phyloP scores from a whole-genome alignment of 2,888 invertebrate species.

The Cephonodes hylas region DNA sequence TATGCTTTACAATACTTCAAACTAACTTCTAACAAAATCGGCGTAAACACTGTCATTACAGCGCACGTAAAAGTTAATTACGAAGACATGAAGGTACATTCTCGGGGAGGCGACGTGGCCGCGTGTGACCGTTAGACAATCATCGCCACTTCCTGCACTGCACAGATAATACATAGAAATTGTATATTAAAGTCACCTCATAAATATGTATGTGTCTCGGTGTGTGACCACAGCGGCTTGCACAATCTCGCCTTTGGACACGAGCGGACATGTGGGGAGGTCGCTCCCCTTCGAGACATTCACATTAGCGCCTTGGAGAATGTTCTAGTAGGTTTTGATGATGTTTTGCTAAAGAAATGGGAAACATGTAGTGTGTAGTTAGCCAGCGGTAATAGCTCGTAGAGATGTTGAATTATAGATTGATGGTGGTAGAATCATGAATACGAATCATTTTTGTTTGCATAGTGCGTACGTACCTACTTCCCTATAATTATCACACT shows the following conservation, averaged over 20 bases:
- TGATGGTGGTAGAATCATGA: no score
- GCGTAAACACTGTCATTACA: not conserved
- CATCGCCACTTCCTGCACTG: constrained; percentile 74
- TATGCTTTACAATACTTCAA: no score
- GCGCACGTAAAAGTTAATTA: not conserved
- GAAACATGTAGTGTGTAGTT: no score
- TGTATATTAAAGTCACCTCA: constrained; percentile 79
- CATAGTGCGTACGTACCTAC: no score
- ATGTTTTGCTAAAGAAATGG: no score
- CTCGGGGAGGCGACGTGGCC: not conserved
- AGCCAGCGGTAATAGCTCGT: no score
- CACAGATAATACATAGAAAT: constrained; percentile 81
- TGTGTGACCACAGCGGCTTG: constrained; percentile 76
- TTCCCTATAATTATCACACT: no score
- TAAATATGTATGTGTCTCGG: constrained; percentile 80
- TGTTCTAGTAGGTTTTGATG: no score
- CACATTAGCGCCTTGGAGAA: no score
- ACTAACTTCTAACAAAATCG: not conserved
- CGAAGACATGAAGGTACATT: not conserved
- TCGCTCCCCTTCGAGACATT: no score
- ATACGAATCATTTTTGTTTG: no score
- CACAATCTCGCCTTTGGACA: constrained; percentile 70
- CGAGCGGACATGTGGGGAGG: not conserved
- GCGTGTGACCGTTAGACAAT: constrained; percentile 72
- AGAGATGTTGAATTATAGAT: no score